These are phyloP conservation scores for Odontamblyopus lacepedii DNA, from an alignment of 2,797 vertebrate species.

Conservation along the genomic window DNA sequence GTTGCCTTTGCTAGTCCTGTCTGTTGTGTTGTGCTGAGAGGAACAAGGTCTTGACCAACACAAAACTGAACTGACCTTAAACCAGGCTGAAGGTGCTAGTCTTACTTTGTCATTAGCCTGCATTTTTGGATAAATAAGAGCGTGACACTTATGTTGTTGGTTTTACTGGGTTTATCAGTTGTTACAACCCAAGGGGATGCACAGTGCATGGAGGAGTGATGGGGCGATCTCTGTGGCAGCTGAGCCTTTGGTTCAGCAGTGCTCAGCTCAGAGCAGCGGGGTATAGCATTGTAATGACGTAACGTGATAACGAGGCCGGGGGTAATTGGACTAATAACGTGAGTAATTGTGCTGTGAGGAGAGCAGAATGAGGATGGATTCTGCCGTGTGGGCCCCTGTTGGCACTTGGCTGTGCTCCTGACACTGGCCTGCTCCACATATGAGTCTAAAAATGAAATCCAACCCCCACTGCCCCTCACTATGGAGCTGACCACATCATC, in stretches of 20 bases:
- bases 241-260: conserved; percentile 38
- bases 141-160: not conserved
- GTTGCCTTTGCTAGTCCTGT: not conserved
- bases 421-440: conserved; percentile 54
- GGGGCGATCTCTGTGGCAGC: conserved; percentile 49
- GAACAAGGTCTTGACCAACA: not conserved
- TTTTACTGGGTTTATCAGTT: not conserved
- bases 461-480: conserved; percentile 20
- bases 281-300: conserved; percentile 1
- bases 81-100: too few relatives aligned
- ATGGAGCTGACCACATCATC: conserved; percentile 21
- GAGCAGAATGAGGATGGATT: conserved; percentile 45
- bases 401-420: conserved; percentile 31
- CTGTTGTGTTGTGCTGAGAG: too few relatives aligned
- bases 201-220: conserved; percentile 6
- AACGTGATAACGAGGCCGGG: conserved; percentile 17
- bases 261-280: not conserved
- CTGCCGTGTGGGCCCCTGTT: conserved; percentile 43
- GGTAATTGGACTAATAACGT: conserved; percentile 10
- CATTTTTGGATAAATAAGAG: not conserved
- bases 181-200: not conserved
- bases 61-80: not conserved
- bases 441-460: conserved; percentile 55
- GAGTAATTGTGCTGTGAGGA: conserved; percentile 21
- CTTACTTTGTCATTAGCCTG: too few relatives aligned